phyloP scores from a whole-genome alignment of 2,797 vertebrate species.

The Orientallactaga sibirica region DNA sequence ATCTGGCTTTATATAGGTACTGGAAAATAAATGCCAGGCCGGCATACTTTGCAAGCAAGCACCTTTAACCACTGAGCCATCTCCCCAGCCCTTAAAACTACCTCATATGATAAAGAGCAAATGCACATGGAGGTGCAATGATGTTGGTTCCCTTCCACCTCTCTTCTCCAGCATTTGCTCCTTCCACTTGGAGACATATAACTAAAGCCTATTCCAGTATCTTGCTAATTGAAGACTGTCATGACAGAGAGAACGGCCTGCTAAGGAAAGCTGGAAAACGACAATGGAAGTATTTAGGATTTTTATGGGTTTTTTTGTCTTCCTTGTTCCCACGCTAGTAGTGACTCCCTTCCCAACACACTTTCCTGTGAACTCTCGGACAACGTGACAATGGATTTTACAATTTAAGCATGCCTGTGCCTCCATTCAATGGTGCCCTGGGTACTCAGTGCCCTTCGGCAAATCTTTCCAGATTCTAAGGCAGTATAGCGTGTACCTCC shows the following conservation, averaged over 20 bases:
- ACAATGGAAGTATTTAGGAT: neutral
- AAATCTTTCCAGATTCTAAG: neutral
- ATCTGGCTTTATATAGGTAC: too few species aligned
- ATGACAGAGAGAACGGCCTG: neutral
- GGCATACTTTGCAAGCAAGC: too few species aligned
- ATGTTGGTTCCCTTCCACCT: neutral
- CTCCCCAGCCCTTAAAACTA: neutral
- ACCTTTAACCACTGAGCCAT: too few species aligned
- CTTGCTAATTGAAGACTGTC: neutral
- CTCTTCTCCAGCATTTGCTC: constrained; percentile 23
- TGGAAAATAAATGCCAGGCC: too few species aligned
- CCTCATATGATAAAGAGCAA: neutral
- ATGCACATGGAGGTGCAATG: neutral
- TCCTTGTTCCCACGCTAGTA: neutral
- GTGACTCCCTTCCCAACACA: neutral
- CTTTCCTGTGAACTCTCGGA: neutral
- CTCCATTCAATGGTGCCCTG: neutral
- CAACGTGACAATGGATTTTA: neutral
- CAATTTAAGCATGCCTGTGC: neutral
- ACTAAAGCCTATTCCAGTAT: neutral
- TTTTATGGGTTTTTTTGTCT: neutral
- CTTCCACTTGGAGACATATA: neutral
- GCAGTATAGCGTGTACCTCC: neutral
- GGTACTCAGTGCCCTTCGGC: neutral
- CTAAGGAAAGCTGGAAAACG: neutral